Evolutionary conservation across 2,888 invertebrate species (phyloP).

Genomic region (Sphaerophoria rueppellii): DNA sequence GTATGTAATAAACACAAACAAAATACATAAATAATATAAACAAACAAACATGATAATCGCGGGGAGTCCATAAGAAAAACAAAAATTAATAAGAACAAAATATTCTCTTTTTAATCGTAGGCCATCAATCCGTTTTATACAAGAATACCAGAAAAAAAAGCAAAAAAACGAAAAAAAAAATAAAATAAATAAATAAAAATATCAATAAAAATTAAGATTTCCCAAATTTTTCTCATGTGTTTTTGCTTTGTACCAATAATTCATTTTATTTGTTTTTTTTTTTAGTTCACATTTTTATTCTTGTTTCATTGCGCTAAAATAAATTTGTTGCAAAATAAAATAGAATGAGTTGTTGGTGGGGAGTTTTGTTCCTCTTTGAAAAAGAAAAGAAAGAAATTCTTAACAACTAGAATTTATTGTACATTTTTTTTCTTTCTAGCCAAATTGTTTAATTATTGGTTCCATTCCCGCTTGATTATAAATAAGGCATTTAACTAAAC

Average conservation of each 20-base stretch:
- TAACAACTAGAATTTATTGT: background rate
- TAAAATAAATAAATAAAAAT: conserved; percentile 43
- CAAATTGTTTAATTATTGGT: background rate
- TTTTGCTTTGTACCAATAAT: conserved; percentile 64
- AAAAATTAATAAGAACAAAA: conserved; percentile 29
- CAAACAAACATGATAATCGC: conserved; percentile 66
- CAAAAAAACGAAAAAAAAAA: conserved; percentile 30
- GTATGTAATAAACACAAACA: conserved; percentile 71
- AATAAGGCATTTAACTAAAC: background rate
- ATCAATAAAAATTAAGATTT: conserved; percentile 68
- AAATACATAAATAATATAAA: conserved; percentile 47
- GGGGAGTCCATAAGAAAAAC: conserved; percentile 67
- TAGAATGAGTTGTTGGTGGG: conserved; percentile 1
- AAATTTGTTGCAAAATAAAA: background rate
- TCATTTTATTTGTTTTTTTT: conserved; percentile 32
- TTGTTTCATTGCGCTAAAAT: conserved; percentile 13
- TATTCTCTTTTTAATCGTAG: conserved; percentile 72
- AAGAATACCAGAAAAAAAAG: conserved; percentile 48
- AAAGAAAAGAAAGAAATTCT: no score
- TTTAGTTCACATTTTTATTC: background rate
- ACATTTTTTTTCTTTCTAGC: background rate
- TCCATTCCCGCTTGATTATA: conserved; percentile 24
- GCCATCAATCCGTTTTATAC: conserved; percentile 73
- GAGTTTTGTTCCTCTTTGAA: background rate
- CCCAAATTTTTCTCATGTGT: conserved; percentile 66